These are phyloP conservation scores for Pseudomyrmex pallidus DNA, from an alignment of 1,140 invertebrate genomes.

Conservation along the genomic window DNA sequence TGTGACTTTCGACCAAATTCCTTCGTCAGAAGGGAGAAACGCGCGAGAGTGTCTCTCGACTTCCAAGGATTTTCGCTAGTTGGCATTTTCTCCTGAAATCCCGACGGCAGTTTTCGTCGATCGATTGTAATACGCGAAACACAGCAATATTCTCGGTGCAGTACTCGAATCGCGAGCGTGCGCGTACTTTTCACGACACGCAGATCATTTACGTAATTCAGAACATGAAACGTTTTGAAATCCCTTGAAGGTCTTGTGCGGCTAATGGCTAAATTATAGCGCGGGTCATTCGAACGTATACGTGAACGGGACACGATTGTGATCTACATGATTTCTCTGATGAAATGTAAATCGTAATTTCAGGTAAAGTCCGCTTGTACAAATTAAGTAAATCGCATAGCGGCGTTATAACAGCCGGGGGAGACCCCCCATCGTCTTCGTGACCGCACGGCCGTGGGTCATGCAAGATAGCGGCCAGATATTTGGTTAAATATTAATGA, in stretches of 20 bases:
- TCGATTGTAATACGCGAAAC: slow-evolving; percentile 31
- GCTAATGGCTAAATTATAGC: slow-evolving; percentile 54
- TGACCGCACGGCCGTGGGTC: slow-evolving; percentile 67
- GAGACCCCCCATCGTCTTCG: slow-evolving; percentile 39
- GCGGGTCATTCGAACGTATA: slow-evolving; percentile 20
- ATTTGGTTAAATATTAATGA: slow-evolving; percentile 86
- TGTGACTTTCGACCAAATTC: slow-evolving; percentile 55
- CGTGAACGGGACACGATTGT: slow-evolving; percentile 39
- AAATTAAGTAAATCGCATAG: slow-evolving; percentile 71
- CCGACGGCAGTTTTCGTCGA: background rate
- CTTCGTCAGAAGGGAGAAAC: slow-evolving; percentile 12
- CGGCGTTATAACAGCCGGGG: slow-evolving; percentile 42
- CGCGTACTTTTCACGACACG: slow-evolving; percentile 45
- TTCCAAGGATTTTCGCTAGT: background rate
- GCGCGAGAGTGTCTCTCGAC: slow-evolving; percentile 20
- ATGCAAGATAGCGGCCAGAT: slow-evolving; percentile 74
- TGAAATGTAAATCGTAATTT: slow-evolving; percentile 58
- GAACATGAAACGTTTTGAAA: slow-evolving; percentile 47
- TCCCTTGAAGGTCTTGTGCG: slow-evolving; percentile 9
- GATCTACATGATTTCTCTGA: slow-evolving; percentile 55
- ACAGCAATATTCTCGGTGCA: background rate
- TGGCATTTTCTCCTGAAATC: background rate
- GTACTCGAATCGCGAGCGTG: background rate
- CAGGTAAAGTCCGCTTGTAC: slow-evolving; percentile 57
- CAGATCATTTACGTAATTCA: slow-evolving; percentile 43